Base-by-base conservation (phyloP, 2,113 vertebrate genomes). In the Gymnocephalus cernua region DNA sequence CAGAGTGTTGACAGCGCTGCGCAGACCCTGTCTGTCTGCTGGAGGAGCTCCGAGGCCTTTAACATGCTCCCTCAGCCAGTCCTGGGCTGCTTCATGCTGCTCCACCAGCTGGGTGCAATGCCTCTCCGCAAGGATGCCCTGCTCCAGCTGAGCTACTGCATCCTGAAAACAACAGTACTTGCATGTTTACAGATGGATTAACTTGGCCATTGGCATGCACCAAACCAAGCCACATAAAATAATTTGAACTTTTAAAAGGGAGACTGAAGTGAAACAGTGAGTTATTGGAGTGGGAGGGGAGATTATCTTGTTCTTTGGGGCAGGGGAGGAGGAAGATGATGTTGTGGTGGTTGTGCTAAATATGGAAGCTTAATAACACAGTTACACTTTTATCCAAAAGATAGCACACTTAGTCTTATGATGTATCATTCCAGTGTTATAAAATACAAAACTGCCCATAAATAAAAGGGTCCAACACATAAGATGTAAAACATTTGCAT, bases 1-100 rank as follows among this genome's bases (percentile, higher is more conserved):
- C 29, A 96, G 87, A 3, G 93, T 95, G 88, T 93, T 95, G 65
- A 92, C 54, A 1, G 80, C 25, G 18, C 62, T 87, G 74, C 93
- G 93, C 45, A 96, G 91, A 14, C 47, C 88, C 35, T 45, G 68
- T 32, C 91, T 87, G 68, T 94, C 92, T 18, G 56, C 51, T 12
- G 93, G 91, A 50, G 90, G 79, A 4, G 80, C 25, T 29, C 61
- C 78, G 23, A 95, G 89, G 11, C 84, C 86, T 89, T 90, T 94
- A 1, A 96, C 92, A 16, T 95, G 95, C 21, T 95, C 95, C 74
- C 90, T 91, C 67, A 96, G 86, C 94, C 95, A 96, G 76, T 93
- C 91, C 92, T 95, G 95, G 0, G 95, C 93, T 4, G 94, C 93
- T 47, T 86, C 85, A 51, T 95, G 95, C 91, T 95, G 95, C 82